Base-by-base conservation (phyloP, 1,140 invertebrate genomes). In the Bombus terrestris region DNA sequence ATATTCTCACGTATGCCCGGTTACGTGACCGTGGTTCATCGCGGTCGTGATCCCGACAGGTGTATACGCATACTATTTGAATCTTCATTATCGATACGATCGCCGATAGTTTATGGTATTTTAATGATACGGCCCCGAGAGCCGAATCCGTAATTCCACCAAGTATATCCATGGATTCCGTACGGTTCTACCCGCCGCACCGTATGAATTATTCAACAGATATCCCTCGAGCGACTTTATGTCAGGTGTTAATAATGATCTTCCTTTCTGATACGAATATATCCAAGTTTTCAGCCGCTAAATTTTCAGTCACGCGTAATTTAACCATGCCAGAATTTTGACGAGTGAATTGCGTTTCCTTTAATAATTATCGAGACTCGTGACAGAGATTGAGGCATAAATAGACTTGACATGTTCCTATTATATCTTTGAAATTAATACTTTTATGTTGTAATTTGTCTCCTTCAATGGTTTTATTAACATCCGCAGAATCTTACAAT, bases 1-100 rank as follows among this genome's bases (percentile, higher is more conserved):
- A 79, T 74, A 89, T 93, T 93, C 91, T 93, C 93, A 92, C 92
- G 92, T 93, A 91, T 89, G 75, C 84, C 37, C 88, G 91, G 66
- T 82, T 88, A 93, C 93, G 91, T 92, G 92, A 93, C 91, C 89
- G 83, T 90, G 83, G 82, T 86, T 73, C 85, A 89, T 87, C 89
- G 86, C 76, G 87, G 69, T 89, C 76, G 88, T 85, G 90, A 91
- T 90, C 91, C 88, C 86, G 91, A 92, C 92, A 93, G 92, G 92
- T 94, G 93, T 90, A 91, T 90, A 91, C 87, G 85, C 80, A 28
- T 28, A 35, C 37, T 43, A 12, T 35, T 41, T 15, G 82, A 69
- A 69, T 69, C 18, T 69, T 59, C 66, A 71, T 84, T 79, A 84
- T 78, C 32, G 75, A 84, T 79, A 71, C 82, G n/a, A 57, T 78